Percentiles rank a stretch among this genome's conserved stretches.
Evolutionary conservation across 2,797 vertebrate genomes (phyloP).

Genomic region (Pelochelys cantorii): DNA sequence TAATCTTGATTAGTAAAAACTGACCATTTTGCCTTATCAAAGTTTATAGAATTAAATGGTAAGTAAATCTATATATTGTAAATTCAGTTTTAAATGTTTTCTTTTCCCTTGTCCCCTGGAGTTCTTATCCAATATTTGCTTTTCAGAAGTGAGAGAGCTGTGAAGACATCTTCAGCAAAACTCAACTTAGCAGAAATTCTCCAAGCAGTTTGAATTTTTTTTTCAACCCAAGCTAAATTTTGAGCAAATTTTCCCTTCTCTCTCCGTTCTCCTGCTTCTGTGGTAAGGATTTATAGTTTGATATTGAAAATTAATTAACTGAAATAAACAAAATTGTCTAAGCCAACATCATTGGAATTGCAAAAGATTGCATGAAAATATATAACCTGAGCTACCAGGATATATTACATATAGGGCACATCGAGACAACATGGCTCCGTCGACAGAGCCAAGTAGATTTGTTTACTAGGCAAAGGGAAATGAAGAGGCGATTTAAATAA

Average conservation of each 20-base stretch:
- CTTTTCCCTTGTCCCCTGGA: background rate
- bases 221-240: background rate
- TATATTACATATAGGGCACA: slow-evolving; percentile 63
- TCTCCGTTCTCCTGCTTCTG: background rate
- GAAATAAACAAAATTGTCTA: background rate
- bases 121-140: background rate
- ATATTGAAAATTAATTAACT: background rate
- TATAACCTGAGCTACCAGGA: slow-evolving; percentile 30
- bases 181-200: background rate
- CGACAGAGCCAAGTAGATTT: too few relatives aligned
- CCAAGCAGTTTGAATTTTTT: background rate
- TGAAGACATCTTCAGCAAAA: background rate
- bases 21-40: background rate
- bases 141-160: background rate
- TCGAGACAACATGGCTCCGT: too few relatives aligned
- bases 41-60: background rate
- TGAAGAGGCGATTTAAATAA: too few relatives aligned
- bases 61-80: background rate
- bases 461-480: too few relatives aligned
- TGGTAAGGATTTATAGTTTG: background rate
- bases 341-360: slow-evolving; percentile 39
- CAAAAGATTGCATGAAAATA: slow-evolving; percentile 36
- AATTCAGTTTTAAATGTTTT: background rate
- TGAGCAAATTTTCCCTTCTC: background rate
- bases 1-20: background rate